phyloP scores from a whole-genome alignment of 2,888 invertebrate genomes.

The Rhabditoides inermis region DNA sequence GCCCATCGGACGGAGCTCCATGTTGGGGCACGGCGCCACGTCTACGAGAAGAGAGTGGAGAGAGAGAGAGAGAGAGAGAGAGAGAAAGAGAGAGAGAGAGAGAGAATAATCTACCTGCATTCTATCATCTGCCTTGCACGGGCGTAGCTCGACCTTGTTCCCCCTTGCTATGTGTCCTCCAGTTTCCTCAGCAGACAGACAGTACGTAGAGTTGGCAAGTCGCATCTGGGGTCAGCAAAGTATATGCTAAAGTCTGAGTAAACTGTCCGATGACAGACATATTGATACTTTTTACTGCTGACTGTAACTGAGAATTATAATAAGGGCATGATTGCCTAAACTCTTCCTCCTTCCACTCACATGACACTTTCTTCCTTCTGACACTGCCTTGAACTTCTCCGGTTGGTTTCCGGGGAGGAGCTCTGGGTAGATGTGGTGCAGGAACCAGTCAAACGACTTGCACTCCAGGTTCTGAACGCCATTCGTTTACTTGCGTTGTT shows the following conservation, averaged over 20 bases:
- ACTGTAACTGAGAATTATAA: too few species aligned
- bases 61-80: too few species aligned
- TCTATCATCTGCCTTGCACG: slow-evolving; percentile 14
- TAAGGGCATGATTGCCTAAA: too few species aligned
- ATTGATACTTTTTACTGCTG: too few species aligned
- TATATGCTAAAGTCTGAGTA: too few species aligned
- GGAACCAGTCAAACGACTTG: slow-evolving; percentile 74
- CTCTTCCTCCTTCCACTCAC: slow-evolving; percentile 2
- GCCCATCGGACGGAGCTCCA: slow-evolving; percentile 76
- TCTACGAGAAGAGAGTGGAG: too few species aligned
- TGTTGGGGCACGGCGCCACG: too few species aligned
- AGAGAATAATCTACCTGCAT: too few species aligned
- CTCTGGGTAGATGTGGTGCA: slow-evolving; percentile 93
- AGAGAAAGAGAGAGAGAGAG: too few species aligned
- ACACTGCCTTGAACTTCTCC: slow-evolving; percentile 7
- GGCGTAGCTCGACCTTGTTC: slow-evolving; percentile 19
- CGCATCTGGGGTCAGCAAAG: slow-evolving; percentile 20
- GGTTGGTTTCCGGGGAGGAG: slow-evolving; percentile 66
- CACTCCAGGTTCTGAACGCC: slow-evolving; percentile 77
- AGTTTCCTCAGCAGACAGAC: slow-evolving; percentile 22
- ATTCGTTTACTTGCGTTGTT: too few species aligned
- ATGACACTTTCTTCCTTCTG: too few species aligned
- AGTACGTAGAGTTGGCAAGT: slow-evolving; percentile 20
- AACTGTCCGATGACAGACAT: too few species aligned
- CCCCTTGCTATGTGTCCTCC: slow-evolving; percentile 18